Evolutionary conservation across 2,888 invertebrate species (phyloP).

Genomic region (Halictus ligatus): DNA sequence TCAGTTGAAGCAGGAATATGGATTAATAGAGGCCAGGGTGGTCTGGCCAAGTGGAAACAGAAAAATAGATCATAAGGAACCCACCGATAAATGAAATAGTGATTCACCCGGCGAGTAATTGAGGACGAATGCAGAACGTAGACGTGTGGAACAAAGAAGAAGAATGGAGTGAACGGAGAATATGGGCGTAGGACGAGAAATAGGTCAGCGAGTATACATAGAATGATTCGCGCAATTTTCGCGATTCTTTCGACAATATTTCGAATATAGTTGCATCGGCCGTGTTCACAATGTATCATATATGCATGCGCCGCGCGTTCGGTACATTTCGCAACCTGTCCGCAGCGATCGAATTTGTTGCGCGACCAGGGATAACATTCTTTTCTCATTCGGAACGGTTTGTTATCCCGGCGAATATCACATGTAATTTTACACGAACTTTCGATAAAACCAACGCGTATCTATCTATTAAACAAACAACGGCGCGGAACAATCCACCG

Average conservation of each 20-base stretch:
- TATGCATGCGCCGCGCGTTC: background rate
- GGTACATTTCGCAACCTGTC: background rate
- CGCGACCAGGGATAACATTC: background rate
- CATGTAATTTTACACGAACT: background rate
- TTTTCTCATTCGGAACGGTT: background rate
- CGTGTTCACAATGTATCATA: background rate
- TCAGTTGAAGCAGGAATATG: too few species aligned
- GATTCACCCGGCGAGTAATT: background rate
- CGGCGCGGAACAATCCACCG: background rate
- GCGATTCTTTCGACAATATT: conserved; percentile 2
- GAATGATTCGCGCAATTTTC: background rate
- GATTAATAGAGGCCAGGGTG: background rate
- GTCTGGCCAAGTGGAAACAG: background rate
- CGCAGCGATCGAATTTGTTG: background rate
- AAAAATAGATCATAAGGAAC: background rate
- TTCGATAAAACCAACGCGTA: background rate
- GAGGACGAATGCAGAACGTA: background rate
- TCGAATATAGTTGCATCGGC: background rate
- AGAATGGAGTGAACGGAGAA: background rate
- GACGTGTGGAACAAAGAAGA: background rate
- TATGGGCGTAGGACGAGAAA: background rate
- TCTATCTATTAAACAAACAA: background rate
- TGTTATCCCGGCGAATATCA: background rate
- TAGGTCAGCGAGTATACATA: background rate
- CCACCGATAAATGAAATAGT: background rate